Base-by-base conservation (phyloP, 2,113 vertebrate genomes). In the Australoheros scitulus region DNA sequence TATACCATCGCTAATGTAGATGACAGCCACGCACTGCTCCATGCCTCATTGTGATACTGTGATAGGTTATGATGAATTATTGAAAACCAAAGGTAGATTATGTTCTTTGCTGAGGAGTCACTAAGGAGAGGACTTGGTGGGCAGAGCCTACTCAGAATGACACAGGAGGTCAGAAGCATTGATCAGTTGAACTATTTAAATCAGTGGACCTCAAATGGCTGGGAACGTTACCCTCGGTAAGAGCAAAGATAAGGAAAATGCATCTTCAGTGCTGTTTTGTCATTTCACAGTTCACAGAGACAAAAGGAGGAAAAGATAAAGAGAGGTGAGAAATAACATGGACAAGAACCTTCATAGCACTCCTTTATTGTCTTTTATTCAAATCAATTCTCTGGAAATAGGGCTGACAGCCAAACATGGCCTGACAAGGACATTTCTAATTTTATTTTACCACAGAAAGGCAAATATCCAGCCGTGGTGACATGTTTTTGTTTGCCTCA, bases 81-180 rank as follows among this genome's bases (percentile, higher is more conserved):
- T 68, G 87, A 80, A 82, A 90, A 90, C 80, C 89, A 89, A 90
- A 87, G 72, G 79, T 61, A 80, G 81, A 88, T 90, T 70, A 87
- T 80, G 22, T 18, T 72, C 26, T 61, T 18, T 38, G 76, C 29
- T 20, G 36, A 60, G 68, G 34, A 65, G 13, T 20, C 32, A 26
- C 76, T 78, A 17, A 74, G 61, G 32, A 24, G 41, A 38, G 63
- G 55, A 61, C 22, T 60, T 34, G 43, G 77, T 88, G 52, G 86
- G 24, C 77, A 57, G 75, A 84, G 64, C 55, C n/a, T 52, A 83
- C 77, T 83, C 81, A 86, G 36, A 83, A 70, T 58, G 32, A 83
- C 64, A 22, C 47, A 61, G 3, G 36, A 81, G 84, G 50, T 64
- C 74, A 80, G 59, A 82, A 29, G 2, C 61, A 89, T 81, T 61